A percentile compares a stretch with the other conserved stretches of the same genome.
Evolutionary conservation across 2,113 vertebrate species (phyloP).

Genomic region (Cyprinodon variegatus): DNA sequence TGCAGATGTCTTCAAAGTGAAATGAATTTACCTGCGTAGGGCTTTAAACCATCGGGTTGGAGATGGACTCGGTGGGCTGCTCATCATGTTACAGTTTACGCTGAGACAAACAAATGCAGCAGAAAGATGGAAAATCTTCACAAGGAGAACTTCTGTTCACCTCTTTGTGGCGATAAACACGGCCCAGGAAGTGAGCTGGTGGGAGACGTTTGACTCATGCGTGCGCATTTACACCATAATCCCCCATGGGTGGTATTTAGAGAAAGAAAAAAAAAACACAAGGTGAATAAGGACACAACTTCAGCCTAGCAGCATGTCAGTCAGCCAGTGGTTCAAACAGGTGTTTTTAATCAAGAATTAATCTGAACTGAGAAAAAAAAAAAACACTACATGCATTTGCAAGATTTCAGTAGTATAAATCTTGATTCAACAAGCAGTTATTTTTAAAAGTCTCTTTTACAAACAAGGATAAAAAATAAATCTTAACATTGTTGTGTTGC

Average conservation of each 20-base stretch:
- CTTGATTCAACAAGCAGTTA: constrained; percentile 59
- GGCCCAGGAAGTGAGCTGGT: neutral
- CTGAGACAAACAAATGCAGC: neutral
- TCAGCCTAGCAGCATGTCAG: neutral
- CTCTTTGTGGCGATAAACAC: neutral
- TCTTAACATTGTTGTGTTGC: constrained; percentile 59
- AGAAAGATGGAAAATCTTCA: neutral
- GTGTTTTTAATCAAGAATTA: constrained; percentile 48
- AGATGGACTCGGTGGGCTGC: constrained; percentile 63
- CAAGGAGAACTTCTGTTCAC: neutral
- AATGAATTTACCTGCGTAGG: constrained; percentile 59
- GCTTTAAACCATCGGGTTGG: constrained; percentile 71
- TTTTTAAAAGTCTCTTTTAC: constrained; percentile 41
- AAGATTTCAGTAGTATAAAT: constrained; percentile 48
- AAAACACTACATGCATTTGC: neutral
- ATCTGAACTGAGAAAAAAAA: rapidly evolving
- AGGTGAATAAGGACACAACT: neutral
- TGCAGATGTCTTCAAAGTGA: neutral
- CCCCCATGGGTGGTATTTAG: constrained; percentile 7
- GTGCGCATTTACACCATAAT: constrained; percentile 38
- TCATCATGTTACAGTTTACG: constrained; percentile 36
- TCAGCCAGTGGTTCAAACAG: constrained; percentile 5
- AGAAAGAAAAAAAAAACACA: neutral
- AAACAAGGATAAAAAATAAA: constrained; percentile 30
- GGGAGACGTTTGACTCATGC: neutral